A percentile compares a stretch with the other conserved stretches of the same genome.
Evolutionary conservation across 2,888 invertebrate genomes (phyloP).

Genomic region (Agrilus mali): DNA sequence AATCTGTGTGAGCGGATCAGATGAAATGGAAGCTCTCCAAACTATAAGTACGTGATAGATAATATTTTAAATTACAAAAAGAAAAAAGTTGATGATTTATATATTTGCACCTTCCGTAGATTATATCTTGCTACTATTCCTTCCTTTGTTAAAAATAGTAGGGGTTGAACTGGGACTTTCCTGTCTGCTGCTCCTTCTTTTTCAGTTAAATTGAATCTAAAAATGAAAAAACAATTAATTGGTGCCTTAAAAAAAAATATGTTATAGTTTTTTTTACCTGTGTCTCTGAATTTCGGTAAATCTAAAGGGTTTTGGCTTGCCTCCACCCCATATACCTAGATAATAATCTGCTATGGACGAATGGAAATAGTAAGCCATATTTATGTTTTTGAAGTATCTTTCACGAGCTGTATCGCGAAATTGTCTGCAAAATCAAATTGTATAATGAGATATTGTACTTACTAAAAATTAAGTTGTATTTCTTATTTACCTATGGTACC

Average conservation of each 20-base stretch:
- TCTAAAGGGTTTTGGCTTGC: slow-evolving; percentile 87
- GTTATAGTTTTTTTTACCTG: slow-evolving; percentile 34
- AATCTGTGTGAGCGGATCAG: slow-evolving; percentile 82
- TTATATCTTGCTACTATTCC: slow-evolving; percentile 85
- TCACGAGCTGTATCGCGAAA: slow-evolving; percentile 90
- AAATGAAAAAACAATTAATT: slow-evolving; percentile 4
- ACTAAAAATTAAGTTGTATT: too few species aligned
- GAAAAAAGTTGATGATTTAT: too few species aligned
- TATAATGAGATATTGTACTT: neutral
- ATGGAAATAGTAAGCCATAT: slow-evolving; percentile 93
- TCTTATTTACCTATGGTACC: slow-evolving; percentile 69
- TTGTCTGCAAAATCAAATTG: slow-evolving; percentile 43
- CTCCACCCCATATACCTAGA: slow-evolving; percentile 93
- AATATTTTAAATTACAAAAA: neutral
- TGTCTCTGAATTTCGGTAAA: slow-evolving; percentile 95
- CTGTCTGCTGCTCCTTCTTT: slow-evolving; percentile 83
- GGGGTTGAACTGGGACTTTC: slow-evolving; percentile 89
- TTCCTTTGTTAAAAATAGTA: slow-evolving; percentile 83
- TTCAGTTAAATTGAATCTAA: slow-evolving; percentile 66
- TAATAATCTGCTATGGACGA: slow-evolving; percentile 98
- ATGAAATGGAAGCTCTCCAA: slow-evolving; percentile 92
- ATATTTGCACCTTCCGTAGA: slow-evolving; percentile 62
- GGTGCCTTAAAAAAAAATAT: neutral
- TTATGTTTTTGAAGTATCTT: slow-evolving; percentile 94
- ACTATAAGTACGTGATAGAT: too few species aligned